These are phyloP conservation scores for Riparia riparia DNA, from an alignment of 2,113 vertebrate species.

Conservation along the genomic window DNA sequence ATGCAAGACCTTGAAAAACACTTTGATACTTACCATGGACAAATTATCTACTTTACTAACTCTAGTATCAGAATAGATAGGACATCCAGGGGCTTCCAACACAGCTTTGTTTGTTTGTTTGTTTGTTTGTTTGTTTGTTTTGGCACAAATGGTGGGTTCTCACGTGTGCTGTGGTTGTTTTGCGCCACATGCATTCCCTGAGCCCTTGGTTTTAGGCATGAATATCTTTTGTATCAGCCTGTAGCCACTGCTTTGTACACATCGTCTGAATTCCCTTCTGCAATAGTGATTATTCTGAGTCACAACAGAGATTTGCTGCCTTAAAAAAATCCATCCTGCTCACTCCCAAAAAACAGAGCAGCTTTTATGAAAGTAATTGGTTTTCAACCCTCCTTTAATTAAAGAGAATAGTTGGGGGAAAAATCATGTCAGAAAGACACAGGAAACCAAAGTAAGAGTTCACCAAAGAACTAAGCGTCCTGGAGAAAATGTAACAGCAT, in stretches of 20 bases:
- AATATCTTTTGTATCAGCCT: background rate
- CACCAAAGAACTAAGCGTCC: background rate
- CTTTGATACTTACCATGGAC: background rate
- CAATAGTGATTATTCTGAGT: background rate
- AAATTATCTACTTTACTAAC: background rate
- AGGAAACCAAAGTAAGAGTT: background rate
- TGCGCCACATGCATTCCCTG: background rate
- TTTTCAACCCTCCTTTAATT: background rate
- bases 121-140: too few species aligned
- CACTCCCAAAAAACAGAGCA: background rate
- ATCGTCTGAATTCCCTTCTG: background rate
- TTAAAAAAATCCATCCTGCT: background rate
- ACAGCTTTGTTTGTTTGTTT: background rate
- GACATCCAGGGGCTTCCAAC: background rate
- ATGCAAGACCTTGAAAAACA: background rate
- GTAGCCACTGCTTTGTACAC: background rate
- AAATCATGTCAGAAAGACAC: background rate
- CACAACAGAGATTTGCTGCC: background rate
- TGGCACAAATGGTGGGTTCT: background rate
- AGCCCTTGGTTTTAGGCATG: background rate
- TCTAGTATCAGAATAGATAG: background rate
- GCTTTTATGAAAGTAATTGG: background rate
- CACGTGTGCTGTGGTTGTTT: background rate
- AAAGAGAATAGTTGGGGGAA: background rate
- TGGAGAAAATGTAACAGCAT: background rate